Evolutionary conservation across 2,888 invertebrate species (phyloP).

Genomic region (Eudemis profundana): DNA sequence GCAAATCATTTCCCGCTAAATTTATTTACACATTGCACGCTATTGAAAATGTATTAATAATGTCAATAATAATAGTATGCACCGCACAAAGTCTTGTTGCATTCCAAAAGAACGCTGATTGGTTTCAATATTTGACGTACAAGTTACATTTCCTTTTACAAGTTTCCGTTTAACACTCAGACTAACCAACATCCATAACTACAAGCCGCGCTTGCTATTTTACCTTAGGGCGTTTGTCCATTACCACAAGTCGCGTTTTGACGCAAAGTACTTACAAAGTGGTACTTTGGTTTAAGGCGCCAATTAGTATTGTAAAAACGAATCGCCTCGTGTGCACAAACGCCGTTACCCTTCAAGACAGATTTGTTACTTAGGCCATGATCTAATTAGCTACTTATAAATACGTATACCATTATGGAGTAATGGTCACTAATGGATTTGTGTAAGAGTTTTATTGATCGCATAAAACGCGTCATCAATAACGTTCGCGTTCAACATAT

Average conservation of each 20-base stretch:
- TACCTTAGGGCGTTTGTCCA: conserved; percentile 3
- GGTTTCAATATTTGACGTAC: conserved; percentile 6
- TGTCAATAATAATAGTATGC: conserved; percentile 38
- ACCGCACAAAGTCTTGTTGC: conserved; percentile 25
- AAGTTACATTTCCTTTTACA: conserved; percentile 9
- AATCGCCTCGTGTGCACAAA: conserved; percentile 7
- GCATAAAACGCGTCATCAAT: background rate
- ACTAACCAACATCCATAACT: conserved; percentile 33
- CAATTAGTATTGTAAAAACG: background rate
- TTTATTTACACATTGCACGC: conserved; percentile 43
- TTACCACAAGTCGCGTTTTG: background rate
- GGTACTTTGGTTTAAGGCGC: conserved; percentile 3
- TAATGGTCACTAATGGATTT: conserved; percentile 12
- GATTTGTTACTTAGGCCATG: conserved; percentile 31
- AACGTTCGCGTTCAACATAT: background rate
- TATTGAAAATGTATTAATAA: conserved; percentile 38
- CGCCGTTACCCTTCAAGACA: conserved; percentile 25
- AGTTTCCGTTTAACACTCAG: conserved; percentile 10
- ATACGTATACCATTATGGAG: conserved; percentile 12
- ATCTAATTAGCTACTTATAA: conserved; percentile 41
- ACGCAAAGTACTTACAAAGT: background rate
- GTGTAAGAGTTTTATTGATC: background rate
- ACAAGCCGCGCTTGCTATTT: conserved; percentile 10
- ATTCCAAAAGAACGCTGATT: conserved; percentile 12
- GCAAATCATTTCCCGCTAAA: conserved; percentile 36